These are phyloP conservation scores for Orthonychiurus folsomi DNA, from an alignment of 2,888 invertebrate species.

Conservation along the genomic window DNA sequence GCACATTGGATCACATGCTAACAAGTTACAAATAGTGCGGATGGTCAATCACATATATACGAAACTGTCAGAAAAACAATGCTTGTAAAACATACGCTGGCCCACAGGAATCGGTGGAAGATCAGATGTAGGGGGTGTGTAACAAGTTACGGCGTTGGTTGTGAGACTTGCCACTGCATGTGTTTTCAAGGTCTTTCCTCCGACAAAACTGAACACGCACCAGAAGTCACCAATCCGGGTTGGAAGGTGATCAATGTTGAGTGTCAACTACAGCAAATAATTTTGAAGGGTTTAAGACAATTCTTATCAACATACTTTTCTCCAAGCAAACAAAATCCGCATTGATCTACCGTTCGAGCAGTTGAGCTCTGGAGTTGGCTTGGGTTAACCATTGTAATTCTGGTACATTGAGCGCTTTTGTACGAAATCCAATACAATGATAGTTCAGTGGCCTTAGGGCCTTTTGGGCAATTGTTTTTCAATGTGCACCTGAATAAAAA, in stretches of 20 bases:
- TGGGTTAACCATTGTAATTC: conserved; percentile 84
- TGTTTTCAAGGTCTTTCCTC: conserved; percentile 75
- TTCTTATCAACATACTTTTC: background rate
- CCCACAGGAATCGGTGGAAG: conserved; percentile 86
- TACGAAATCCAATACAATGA: conserved; percentile 93
- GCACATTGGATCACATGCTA: no score
- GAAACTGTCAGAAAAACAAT: no score
- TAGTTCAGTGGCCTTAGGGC: conserved; percentile 67
- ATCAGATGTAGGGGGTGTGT: conserved; percentile 86
- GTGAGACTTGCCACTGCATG: conserved; percentile 78
- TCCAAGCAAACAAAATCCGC: background rate
- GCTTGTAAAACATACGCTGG: conserved; percentile 71
- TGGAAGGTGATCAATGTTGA: conserved; percentile 92
- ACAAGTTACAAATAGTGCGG: no score
- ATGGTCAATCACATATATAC: no score
- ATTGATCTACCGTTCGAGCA: conserved; percentile 61
- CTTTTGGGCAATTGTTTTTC: conserved; percentile 74
- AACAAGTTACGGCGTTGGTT: conserved; percentile 84
- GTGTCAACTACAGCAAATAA: conserved; percentile 56
- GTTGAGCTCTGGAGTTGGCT: conserved; percentile 86
- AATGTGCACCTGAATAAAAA: conserved; percentile 62
- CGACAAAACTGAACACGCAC: conserved; percentile 82
- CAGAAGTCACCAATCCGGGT: conserved; percentile 78
- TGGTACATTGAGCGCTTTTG: conserved; percentile 91
- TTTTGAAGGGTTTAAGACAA: no score